A percentile compares a stretch with the other conserved stretches of the same genome.
These are phyloP conservation scores for Sycobia sp. DNA, from an alignment of 1,140 invertebrate genomes.

Conservation along the genomic window DNA sequence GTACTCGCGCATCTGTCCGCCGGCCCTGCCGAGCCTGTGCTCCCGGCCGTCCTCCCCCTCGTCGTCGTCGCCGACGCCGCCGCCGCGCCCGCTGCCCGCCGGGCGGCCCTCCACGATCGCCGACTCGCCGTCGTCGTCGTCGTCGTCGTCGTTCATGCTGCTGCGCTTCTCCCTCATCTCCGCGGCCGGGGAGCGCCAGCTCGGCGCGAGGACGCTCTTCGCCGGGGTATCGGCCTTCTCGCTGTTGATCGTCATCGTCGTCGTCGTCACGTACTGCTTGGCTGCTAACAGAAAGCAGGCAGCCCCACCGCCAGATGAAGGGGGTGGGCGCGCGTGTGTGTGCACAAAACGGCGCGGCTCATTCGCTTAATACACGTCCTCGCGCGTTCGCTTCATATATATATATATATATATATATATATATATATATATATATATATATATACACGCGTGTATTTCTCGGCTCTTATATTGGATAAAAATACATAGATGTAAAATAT, in stretches of 20 bases:
- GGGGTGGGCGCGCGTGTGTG: background rate
- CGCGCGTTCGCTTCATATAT: no score
- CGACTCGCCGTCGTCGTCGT: no score
- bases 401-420: no score
- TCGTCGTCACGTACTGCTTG: slow-evolving; percentile 32
- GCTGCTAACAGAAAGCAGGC: slow-evolving; percentile 27
- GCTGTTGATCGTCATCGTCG: slow-evolving; percentile 29
- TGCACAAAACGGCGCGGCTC: background rate
- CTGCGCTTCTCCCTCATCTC: slow-evolving; percentile 23
- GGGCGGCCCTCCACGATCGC: no score
- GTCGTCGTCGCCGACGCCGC: background rate
- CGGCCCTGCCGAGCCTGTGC: slow-evolving; percentile 39
- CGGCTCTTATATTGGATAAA: no score
- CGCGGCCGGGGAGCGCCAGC: slow-evolving; percentile 3
- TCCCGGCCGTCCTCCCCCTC: slow-evolving; percentile 30
- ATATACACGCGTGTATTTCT: no score
- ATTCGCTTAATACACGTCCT: no score
- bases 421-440: no score
- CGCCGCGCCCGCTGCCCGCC: background rate
- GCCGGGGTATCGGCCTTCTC: slow-evolving; percentile 37
- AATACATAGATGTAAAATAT: no score
- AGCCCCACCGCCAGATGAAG: no score
- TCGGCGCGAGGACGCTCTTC: background rate
- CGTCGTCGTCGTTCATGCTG: slow-evolving; percentile 22
- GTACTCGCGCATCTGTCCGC: slow-evolving; percentile 47